These are phyloP conservation scores for Mus minutoides DNA, from an alignment of 2,797 vertebrate species.

Conservation along the genomic window DNA sequence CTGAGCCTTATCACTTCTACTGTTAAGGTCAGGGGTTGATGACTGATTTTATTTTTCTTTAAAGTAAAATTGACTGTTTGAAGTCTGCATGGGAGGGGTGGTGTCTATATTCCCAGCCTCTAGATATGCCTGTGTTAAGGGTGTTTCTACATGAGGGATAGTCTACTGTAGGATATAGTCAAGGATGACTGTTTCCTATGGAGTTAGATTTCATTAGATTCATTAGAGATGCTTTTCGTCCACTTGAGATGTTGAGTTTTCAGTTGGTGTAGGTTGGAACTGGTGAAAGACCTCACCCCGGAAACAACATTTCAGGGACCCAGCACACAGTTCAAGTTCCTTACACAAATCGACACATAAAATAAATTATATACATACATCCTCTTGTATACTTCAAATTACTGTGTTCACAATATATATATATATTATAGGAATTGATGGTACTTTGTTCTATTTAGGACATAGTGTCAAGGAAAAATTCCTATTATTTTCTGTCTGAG, in stretches of 20 bases:
- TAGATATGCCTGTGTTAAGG: background rate
- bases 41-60: background rate
- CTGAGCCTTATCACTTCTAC: background rate
- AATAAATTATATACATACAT: background rate
- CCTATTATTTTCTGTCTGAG: background rate
- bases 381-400: background rate
- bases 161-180: background rate
- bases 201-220: background rate
- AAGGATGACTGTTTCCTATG: background rate
- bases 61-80: background rate
- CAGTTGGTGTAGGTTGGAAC: background rate
- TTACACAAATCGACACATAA: background rate
- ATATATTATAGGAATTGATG: background rate
- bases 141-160: background rate
- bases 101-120: background rate
- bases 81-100: background rate
- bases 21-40: background rate
- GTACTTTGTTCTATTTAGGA: background rate
- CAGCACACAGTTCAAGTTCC: background rate
- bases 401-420: background rate
- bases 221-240: background rate
- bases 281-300: background rate
- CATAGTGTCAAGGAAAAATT: background rate
- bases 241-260: background rate
- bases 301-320: background rate